Evolutionary conservation across 2,113 vertebrate genomes (phyloP), one percentile per base, ranked within the genome.

Genomic region (Eurypyga helias): DNA sequence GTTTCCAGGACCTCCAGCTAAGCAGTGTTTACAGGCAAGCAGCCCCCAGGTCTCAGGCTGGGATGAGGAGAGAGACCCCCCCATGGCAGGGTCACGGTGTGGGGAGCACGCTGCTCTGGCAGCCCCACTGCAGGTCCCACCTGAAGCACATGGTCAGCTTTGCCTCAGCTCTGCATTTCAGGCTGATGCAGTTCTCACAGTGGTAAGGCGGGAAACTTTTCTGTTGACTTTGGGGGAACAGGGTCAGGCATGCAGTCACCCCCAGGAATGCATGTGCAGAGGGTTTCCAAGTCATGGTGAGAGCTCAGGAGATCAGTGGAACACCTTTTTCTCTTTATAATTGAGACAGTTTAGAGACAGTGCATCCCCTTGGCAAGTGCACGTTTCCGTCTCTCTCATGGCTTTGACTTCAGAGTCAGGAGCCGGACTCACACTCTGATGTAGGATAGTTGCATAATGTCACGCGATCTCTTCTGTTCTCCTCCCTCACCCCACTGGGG

Each of bases 401-500:
- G 65, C 45, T 87, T 85, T 4, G 17, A 45, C 62, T 54, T 49
- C 55, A n/a, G 65, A 10, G 11, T 34, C 52, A 89, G 77, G 43
- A 78, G 61, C 57, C 0, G 16, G 78, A 91, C 84, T 52, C 0
- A 0, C 3, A 4, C n/a, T 72, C 78, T 71, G 49, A 85, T 77
- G 70, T 43, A 94, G 75, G 66, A 76, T 72, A 41, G 78, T 86
- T 88, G 84, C 84, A 95, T 96, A 91, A 96, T 65, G 31, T 55
- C 71, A 36, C 46, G 71, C 0, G 0, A 80, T 95, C 70, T 95
- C 82, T 76, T 83, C 94, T 96, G 72, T 78, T 93, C 91, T 94
- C 66, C 54, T 94, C 82, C n/a, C 49, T 96, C 31, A 80, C 81
- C 87, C 81, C 95, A 82, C 95, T 79, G 93, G 95, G 93, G 72